These are phyloP conservation scores for Pangasius macronema DNA, from an alignment of 2,797 vertebrate genomes.

Conservation along the genomic window DNA sequence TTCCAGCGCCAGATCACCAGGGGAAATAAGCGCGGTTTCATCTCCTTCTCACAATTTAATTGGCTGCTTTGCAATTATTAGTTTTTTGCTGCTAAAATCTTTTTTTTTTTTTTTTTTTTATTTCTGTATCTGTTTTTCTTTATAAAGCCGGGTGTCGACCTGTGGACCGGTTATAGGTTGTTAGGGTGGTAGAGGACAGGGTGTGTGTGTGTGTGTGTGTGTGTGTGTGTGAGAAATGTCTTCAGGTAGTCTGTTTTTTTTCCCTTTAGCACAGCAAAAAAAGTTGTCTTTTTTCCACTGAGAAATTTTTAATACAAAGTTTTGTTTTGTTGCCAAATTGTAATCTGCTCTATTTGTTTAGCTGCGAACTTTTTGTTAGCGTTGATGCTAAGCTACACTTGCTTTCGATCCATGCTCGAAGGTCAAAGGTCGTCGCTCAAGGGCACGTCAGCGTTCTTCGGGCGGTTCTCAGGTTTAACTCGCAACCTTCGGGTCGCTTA, in stretches of 20 bases:
- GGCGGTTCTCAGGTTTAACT: background rate
- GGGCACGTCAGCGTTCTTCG: background rate
- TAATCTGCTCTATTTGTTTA: background rate
- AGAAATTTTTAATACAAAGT: background rate
- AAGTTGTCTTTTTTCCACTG: background rate
- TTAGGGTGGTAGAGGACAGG: background rate
- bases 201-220: conserved; percentile 16
- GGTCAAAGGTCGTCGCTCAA: background rate
- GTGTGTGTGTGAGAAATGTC: background rate
- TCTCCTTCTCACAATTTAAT: conserved; percentile 99
- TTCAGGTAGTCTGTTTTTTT: conserved; percentile 18
- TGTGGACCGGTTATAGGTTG: conserved; percentile 39
- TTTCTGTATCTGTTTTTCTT: conserved; percentile 96
- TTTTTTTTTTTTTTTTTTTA: conserved; percentile 97
- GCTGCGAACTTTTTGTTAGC: background rate
- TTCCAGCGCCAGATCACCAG: conserved; percentile 99
- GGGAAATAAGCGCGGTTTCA: conserved; percentile 99
- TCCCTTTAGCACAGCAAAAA: background rate
- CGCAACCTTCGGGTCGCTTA: background rate
- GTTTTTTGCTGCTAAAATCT: conserved; percentile 99
- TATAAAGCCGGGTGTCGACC: conserved; percentile 84
- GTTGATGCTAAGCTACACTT: background rate
- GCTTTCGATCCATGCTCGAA: background rate
- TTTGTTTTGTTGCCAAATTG: background rate
- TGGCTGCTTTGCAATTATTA: conserved; percentile 99